Conservation (phyloP, 1,140 invertebrate genomes). For the Battus philenor region DNA sequence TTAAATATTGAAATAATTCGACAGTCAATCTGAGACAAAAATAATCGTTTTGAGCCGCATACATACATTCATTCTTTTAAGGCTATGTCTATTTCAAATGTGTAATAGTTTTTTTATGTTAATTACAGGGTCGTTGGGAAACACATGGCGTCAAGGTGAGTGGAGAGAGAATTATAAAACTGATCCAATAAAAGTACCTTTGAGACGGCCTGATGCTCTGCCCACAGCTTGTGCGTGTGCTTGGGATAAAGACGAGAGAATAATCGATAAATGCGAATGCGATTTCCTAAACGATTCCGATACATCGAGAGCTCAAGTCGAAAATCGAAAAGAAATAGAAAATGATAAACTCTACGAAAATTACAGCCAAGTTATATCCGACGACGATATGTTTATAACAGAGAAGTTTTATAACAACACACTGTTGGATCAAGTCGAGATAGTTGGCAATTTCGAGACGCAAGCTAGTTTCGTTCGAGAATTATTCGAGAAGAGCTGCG, state of each 20-base stretch:
- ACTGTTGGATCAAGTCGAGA: constrained; percentile 36
- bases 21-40: too few species aligned
- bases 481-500: constrained; percentile 40
- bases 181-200: constrained; percentile 40
- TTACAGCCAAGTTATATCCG: constrained; percentile 35
- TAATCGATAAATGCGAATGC: constrained; percentile 1
- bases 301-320: constrained; percentile 1
- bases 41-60: too few species aligned
- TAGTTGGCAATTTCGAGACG: constrained; percentile 48
- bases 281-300: constrained; percentile 7
- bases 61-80: too few species aligned
- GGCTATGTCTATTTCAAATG: too few species aligned
- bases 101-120: too few species aligned
- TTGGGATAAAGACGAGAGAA: constrained; percentile 17
- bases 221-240: constrained; percentile 16
- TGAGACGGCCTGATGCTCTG: constrained; percentile 30
- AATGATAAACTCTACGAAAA: constrained; percentile 25
- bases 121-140: constrained; percentile 62
- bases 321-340: constrained; percentile 16
- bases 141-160: constrained; percentile 72
- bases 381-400: constrained; percentile 49
- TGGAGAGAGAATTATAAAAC: constrained; percentile 58
- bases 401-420: constrained; percentile 61
- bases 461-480: constrained; percentile 60
- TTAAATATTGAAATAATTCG: too few species aligned